Evolutionary conservation across 2,797 vertebrate genomes (phyloP).

Genomic region (Notamacropus eugenii): DNA sequence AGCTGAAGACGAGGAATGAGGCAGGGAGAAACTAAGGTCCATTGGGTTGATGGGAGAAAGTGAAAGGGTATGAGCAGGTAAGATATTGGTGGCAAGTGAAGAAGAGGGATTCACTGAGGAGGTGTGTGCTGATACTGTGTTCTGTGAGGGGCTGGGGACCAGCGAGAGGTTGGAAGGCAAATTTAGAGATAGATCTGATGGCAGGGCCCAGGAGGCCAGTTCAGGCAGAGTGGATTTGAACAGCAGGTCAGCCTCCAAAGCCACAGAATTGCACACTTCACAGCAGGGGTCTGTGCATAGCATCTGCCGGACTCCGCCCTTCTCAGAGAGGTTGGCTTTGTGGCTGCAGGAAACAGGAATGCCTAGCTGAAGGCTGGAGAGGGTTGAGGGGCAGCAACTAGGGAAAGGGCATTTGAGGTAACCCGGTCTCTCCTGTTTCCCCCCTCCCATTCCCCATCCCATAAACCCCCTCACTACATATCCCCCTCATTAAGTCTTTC

Average conservation of each 20-base stretch:
- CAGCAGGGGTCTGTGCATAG: slow-evolving; percentile 23
- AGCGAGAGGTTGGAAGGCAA: background rate
- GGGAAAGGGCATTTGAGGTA: background rate
- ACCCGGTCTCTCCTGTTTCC: background rate
- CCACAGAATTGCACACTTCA: slow-evolving; percentile 12
- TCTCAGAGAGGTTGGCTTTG: background rate
- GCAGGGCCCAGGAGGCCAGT: background rate
- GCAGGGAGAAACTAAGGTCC: background rate
- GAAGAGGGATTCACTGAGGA: background rate
- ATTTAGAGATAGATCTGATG: background rate
- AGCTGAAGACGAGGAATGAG: slow-evolving; percentile 10
- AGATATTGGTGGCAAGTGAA: background rate
- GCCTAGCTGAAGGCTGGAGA: slow-evolving; percentile 17
- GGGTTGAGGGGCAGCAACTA: background rate
- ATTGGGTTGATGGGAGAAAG: background rate
- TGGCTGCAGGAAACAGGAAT: slow-evolving; percentile 35
- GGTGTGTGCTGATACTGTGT: background rate
- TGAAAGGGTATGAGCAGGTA: background rate
- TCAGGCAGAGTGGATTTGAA: background rate
- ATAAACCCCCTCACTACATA: background rate
- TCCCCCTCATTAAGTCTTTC: background rate
- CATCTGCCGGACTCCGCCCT: background rate
- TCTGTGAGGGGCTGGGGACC: background rate
- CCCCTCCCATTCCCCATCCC: background rate
- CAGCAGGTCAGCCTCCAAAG: slow-evolving; percentile 30